A percentile compares a stretch with the other conserved stretches of the same genome.
phyloP scores from a whole-genome alignment of 2,797 vertebrate genomes.

The Eulemur mongoz region DNA sequence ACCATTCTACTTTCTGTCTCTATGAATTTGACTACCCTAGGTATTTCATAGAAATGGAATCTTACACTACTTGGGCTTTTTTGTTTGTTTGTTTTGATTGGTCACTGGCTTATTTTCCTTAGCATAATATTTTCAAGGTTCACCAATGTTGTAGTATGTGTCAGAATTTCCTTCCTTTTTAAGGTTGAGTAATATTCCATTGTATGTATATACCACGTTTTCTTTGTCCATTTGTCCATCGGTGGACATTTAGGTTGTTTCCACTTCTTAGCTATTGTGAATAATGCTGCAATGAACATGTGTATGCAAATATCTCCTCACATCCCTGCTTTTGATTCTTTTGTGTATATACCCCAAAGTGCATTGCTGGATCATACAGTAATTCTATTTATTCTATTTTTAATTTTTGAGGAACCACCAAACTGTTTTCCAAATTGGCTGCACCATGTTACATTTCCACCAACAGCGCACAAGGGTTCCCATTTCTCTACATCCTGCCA shows the following conservation, averaged over 20 bases:
- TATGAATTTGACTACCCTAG: not conserved
- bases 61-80: not conserved
- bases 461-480: not conserved
- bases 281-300: not conserved
- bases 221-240: not conserved
- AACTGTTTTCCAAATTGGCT: not conserved
- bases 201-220: too few species aligned
- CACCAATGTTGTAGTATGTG: not conserved
- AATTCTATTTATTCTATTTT: not conserved
- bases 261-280: not conserved
- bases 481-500: not conserved
- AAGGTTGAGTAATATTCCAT: not conserved
- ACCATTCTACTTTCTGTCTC: not conserved
- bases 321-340: not conserved
- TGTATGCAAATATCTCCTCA: not conserved
- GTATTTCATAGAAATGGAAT: not conserved
- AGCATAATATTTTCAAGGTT: not conserved
- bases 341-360: not conserved
- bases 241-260: not conserved
- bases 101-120: not conserved
- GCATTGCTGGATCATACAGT: not conserved
- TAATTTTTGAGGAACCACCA: not conserved
- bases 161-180: not conserved
- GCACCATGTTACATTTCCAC: not conserved
- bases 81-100: not conserved